phyloP scores from a whole-genome alignment of 2,888 invertebrate genomes.

The Orthosia cruda region DNA sequence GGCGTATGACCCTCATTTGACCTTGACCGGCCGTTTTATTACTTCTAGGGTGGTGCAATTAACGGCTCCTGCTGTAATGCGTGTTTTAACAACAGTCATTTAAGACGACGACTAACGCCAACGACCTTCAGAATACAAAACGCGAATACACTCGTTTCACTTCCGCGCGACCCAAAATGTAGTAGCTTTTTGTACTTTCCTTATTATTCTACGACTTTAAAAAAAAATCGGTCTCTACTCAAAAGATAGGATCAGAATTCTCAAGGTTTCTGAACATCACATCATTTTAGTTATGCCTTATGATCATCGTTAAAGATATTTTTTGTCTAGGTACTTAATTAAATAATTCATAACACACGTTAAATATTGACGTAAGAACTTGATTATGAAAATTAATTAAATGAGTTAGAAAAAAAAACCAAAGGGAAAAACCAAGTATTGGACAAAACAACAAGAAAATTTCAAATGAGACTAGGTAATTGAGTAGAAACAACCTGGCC shows the following conservation, averaged over 20 bases:
- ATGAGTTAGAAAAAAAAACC: background rate
- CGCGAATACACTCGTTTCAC: no score
- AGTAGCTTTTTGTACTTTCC: no score
- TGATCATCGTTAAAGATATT: slow-evolving; percentile 1
- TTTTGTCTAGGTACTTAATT: background rate
- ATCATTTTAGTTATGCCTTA: background rate
- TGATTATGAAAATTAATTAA: slow-evolving; percentile 13
- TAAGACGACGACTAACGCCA: no score
- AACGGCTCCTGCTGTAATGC: no score
- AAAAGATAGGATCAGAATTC: slow-evolving; percentile 9
- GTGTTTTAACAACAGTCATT: no score
- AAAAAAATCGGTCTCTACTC: background rate
- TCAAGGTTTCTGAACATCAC: slow-evolving; percentile 13
- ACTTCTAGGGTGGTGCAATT: no score
- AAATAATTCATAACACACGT: slow-evolving; percentile 2
- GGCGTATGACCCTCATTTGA: no score
- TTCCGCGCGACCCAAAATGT: no score
- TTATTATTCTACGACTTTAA: no score
- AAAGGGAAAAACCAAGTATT: background rate
- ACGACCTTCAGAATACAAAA: no score
- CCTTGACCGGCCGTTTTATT: no score
- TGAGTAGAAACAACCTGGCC: no score
- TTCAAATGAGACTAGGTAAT: background rate
- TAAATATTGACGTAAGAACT: slow-evolving; percentile 13
- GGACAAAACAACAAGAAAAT: background rate